A percentile compares a stretch with the other conserved stretches of the same genome.
phyloP scores from a whole-genome alignment of 2,797 vertebrate genomes.

The Enteromius trimaculatus region DNA sequence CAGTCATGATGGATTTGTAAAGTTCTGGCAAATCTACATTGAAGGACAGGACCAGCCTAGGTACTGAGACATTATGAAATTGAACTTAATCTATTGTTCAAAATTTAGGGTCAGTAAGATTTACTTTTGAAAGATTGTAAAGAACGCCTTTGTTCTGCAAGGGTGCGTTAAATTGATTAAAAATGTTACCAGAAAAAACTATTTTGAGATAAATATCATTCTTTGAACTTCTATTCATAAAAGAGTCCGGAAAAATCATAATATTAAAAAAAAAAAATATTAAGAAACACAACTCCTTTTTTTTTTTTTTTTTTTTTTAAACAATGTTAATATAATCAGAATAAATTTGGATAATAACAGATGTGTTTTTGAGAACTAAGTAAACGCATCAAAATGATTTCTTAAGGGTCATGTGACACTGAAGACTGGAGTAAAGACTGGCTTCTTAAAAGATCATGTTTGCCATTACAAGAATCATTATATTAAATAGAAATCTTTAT shows the following conservation, averaged over 20 bases:
- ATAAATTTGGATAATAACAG: background rate
- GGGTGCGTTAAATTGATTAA: background rate
- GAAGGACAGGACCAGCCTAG: conserved; percentile 94
- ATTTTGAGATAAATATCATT: background rate
- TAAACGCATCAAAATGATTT: background rate
- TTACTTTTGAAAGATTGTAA: background rate
- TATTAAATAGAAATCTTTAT: background rate
- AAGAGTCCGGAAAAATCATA: background rate
- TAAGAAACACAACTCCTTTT: background rate
- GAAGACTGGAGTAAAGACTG: background rate
- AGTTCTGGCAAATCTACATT: conserved; percentile 99
- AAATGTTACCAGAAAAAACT: background rate
- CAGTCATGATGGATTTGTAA: conserved; percentile 96
- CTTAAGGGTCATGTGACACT: background rate
- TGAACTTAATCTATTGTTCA: background rate
- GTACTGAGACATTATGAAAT: conserved; percentile 68
- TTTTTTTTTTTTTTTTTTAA: background rate
- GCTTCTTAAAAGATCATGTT: background rate
- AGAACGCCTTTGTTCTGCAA: background rate
- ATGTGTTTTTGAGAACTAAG: background rate
- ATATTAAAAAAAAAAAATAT: background rate
- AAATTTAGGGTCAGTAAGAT: background rate
- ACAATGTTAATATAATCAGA: background rate
- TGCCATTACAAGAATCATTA: background rate
- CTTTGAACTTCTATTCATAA: background rate